Percentiles rank a stretch among this genome's conserved stretches.
Conservation (phyloP, 2,113 vertebrate genomes). For the Talpa occidentalis region DNA sequence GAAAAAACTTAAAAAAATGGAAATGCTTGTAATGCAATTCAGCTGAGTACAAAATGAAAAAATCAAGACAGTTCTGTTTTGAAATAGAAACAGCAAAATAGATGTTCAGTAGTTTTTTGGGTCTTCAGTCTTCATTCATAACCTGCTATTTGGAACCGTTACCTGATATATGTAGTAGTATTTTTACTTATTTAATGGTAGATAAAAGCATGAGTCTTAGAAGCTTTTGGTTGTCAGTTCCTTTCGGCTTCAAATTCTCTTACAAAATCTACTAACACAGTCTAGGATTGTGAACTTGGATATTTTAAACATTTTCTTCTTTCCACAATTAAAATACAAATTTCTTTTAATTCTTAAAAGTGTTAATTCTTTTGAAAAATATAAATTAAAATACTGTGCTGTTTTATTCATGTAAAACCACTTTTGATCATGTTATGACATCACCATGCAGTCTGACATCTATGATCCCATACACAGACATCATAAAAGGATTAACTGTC, state of each 20-base stretch:
- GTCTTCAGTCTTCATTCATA: not conserved
- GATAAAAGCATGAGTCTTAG: not conserved
- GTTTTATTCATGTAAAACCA: conserved; percentile 98
- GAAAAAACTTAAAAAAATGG: conserved; percentile 6
- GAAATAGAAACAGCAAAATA: conserved; percentile 9
- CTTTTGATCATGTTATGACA: conserved; percentile 95
- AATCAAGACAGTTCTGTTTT: conserved; percentile 8
- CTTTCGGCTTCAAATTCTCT: conserved; percentile 20
- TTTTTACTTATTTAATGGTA: not conserved
- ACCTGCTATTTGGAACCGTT: conserved; percentile 4
- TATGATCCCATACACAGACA: conserved; percentile 94
- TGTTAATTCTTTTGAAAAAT: conserved; percentile 79
- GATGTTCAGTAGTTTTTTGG: not conserved
- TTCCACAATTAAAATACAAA: conserved; percentile 28
- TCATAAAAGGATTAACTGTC: conserved; percentile 92
- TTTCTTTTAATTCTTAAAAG: conserved; percentile 42
- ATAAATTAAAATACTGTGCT: conserved; percentile 94
- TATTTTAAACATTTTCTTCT: conserved; percentile 44
- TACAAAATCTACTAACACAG: not conserved
- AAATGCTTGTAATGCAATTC: not conserved
- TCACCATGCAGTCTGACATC: conserved; percentile 96
- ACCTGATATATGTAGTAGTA: not conserved
- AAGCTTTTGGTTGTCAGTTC: not conserved
- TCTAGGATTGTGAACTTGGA: not conserved
- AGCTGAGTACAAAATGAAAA: conserved; percentile 30